Percentiles rank a stretch among this genome's conserved stretches.
These are phyloP conservation scores for Ptychadena robeensis DNA, from an alignment of 2,797 vertebrate genomes.

Conservation along the genomic window DNA sequence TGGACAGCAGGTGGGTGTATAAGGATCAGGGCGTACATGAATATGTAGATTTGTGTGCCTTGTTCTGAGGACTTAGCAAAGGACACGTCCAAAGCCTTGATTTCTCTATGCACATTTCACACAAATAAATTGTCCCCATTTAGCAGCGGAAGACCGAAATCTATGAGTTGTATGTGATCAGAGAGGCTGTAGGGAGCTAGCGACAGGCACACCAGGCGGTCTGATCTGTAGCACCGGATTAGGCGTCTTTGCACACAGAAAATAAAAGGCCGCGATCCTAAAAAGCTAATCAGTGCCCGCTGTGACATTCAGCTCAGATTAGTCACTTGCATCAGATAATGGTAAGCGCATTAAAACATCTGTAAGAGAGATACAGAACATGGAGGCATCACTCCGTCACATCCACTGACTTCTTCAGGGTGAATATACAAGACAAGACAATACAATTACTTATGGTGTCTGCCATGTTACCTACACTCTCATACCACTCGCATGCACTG, in stretches of 20 bases:
- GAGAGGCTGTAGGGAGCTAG: conserved; percentile 72
- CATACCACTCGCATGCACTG: background rate
- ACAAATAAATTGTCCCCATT: background rate
- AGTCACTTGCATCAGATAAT: conserved; percentile 71
- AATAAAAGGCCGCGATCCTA: conserved; percentile 79
- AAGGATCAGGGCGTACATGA: background rate
- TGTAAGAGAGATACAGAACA: conserved; percentile 69
- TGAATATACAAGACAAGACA: conserved; percentile 10
- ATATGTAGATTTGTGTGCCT: background rate
- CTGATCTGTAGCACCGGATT: conserved; percentile 76
- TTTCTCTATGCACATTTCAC: background rate
- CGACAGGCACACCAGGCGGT: conserved; percentile 71
- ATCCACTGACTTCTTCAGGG: conserved; percentile 37
- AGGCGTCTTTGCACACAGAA: conserved; percentile 76
- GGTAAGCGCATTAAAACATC: conserved; percentile 79
- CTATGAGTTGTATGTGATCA: conserved; percentile 56
- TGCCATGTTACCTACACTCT: background rate
- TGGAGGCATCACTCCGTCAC: conserved; percentile 58
- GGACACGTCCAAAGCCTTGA: background rate
- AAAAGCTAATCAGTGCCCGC: conserved; percentile 82
- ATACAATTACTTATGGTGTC: background rate
- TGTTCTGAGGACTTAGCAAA: background rate
- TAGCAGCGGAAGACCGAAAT: conserved; percentile 13
- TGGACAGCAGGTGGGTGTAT: background rate
- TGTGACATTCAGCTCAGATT: conserved; percentile 77